These are phyloP conservation scores for Cromileptes altivelis DNA, from an alignment of 2,113 vertebrate species.

Conservation along the genomic window DNA sequence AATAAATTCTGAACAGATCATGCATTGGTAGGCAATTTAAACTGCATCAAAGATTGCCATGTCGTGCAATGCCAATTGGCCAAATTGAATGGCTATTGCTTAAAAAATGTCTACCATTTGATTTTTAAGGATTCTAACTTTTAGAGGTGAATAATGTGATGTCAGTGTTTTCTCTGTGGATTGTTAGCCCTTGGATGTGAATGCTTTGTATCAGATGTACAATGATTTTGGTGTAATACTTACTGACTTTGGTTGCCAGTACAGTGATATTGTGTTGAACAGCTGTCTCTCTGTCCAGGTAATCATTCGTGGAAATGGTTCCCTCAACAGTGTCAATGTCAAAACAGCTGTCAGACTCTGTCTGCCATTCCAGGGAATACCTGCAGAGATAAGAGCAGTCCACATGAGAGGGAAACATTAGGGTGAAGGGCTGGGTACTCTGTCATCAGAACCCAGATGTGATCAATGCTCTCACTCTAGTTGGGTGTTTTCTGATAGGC, in stretches of 20 bases:
- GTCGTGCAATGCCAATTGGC: too few relatives aligned
- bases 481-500: too few relatives aligned
- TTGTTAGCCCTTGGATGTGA: too few relatives aligned
- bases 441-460: neutral
- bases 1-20: too few relatives aligned
- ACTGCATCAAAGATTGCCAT: too few relatives aligned
- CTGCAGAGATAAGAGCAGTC: slow-evolving; percentile 75
- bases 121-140: too few relatives aligned
- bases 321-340: slow-evolving; percentile 91
- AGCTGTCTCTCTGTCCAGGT: slow-evolving; percentile 92
- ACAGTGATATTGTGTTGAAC: slow-evolving; percentile 92
- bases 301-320: slow-evolving; percentile 91
- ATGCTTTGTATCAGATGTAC: too few relatives aligned
- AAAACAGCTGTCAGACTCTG: slow-evolving; percentile 89
- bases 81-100: too few relatives aligned
- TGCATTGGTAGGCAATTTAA: too few relatives aligned
- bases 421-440: neutral
- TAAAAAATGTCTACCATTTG: too few relatives aligned
- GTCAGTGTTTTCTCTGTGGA: too few relatives aligned
- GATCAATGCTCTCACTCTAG: neutral
- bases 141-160: too few relatives aligned
- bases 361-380: slow-evolving; percentile 92
- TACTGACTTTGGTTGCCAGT: slow-evolving; percentile 96
- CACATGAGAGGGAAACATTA: neutral
- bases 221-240: slow-evolving; percentile 82